phyloP scores from a whole-genome alignment of 2,888 invertebrate species.

The Dascillus cervinus region DNA sequence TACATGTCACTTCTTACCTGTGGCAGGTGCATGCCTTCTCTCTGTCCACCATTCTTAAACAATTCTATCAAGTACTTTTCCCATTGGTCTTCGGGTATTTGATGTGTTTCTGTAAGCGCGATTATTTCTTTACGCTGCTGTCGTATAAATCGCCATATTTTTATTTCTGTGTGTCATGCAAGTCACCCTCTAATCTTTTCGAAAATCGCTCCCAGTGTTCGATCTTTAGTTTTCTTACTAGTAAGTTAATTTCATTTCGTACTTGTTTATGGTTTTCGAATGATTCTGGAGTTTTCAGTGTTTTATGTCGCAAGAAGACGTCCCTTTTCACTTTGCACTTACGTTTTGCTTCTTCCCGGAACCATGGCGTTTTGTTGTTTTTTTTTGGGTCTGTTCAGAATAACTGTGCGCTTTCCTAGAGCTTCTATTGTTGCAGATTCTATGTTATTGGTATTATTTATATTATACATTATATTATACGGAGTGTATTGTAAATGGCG shows the following conservation, averaged over 20 bases:
- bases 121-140: not conserved
- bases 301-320: not conserved
- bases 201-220: not conserved
- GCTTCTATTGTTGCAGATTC: not conserved
- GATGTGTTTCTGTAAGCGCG: not conserved
- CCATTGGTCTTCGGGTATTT: not conserved
- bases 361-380: not conserved
- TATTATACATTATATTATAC: too few species aligned
- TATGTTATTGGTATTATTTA: too few species aligned
- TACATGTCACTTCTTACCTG: not conserved
- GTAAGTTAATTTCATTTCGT: not conserved
- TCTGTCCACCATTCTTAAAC: not conserved
- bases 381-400: not conserved
- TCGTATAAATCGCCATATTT: not conserved
- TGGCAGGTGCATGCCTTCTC: not conserved
- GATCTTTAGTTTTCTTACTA: not conserved
- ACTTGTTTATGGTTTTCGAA: not conserved
- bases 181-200: not conserved
- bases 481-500: too few species aligned
- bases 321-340: not conserved
- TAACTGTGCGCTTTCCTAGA: not conserved
- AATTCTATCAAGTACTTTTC: not conserved
- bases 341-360: not conserved
- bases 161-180: not conserved
- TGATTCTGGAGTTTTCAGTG: not conserved